Conservation (phyloP, 2,888 invertebrate genomes). For the Reticulitermes lucifugus region DNA sequence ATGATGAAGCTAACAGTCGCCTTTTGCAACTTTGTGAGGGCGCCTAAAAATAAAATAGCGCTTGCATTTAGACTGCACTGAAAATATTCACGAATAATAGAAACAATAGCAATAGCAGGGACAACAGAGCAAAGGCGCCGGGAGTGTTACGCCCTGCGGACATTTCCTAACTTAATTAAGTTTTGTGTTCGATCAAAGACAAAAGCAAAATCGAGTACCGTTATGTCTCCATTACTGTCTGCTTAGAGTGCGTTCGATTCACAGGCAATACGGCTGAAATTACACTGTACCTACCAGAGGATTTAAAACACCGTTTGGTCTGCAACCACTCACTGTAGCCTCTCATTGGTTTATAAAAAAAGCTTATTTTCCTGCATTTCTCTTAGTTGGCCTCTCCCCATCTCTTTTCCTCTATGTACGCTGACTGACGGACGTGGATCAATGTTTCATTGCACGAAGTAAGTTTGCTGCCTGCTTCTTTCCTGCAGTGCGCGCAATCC, state of each 20-base stretch:
- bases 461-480: conserved; percentile 25
- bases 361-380: conserved; percentile 12
- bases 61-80: too few relatives aligned
- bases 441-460: conserved; percentile 41
- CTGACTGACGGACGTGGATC: conserved; percentile 34
- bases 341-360: conserved; percentile 22
- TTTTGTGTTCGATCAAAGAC: too few relatives aligned
- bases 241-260: neutral
- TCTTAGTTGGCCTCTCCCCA: neutral
- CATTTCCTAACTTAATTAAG: too few relatives aligned
- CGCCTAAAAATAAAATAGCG: too few relatives aligned
- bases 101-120: too few relatives aligned
- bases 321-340: neutral
- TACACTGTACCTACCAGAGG: neutral
- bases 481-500: conserved; percentile 13
- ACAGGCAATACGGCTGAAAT: neutral
- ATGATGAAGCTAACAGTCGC: too few relatives aligned
- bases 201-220: too few relatives aligned
- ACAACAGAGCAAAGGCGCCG: too few relatives aligned
- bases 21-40: too few relatives aligned
- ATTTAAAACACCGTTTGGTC: neutral
- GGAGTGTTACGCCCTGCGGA: too few relatives aligned
- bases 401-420: conserved; percentile 21
- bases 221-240: too few relatives aligned
- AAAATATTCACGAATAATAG: too few relatives aligned